Base-by-base conservation (phyloP, 2,888 invertebrate species). In the Rambutsinella grinnellia region DNA sequence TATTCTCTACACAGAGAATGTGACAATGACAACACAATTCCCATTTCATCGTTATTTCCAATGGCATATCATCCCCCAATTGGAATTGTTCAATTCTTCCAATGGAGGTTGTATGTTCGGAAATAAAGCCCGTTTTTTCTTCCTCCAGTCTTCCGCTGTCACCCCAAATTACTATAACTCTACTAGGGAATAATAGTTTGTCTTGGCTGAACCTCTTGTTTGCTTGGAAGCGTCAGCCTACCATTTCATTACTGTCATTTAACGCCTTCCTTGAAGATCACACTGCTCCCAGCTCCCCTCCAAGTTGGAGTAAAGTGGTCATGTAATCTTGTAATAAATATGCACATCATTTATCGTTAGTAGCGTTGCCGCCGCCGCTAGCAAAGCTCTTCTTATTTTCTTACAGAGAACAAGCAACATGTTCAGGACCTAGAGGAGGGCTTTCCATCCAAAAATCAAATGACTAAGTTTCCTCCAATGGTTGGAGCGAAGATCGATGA, bases 401-500 rank as follows among this genome's bases (percentile, higher is more conserved):
- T n/a, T 8, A 21, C 54, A 54, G 21, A 8, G 54, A 23, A 36
- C 6, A 36, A 36, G 36, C 36, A 36, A 36, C 51, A 51, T 51
- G 51, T 19, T n/a, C n/a, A n/a, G n/a, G n/a, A n/a, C n/a, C n/a
- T n/a, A n/a, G n/a, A n/a, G n/a, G n/a, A n/a, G n/a, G n/a, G n/a
- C n/a, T n/a, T n/a, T n/a, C n/a, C n/a, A n/a, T n/a, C n/a, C n/a
- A n/a, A n/a, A n/a, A n/a, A n/a, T n/a, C n/a, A n/a, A n/a, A n/a
- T n/a, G 60, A 53, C 56, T 58, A 54, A 26, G 60, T 62, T 63
- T 67, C 47, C 19, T 21, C 15, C 24, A 36, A 56, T n/a, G n/a
- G n/a, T 63, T 70, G 54, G 65, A 74, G 61, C 53, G 51, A 79
- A 81, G 81, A 84, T 83, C 82, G 83, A 83, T 83, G 83, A 84